These are phyloP conservation scores for Platyrinchus mystaceus DNA, from an alignment of 2,797 vertebrate genomes.

Conservation along the genomic window DNA sequence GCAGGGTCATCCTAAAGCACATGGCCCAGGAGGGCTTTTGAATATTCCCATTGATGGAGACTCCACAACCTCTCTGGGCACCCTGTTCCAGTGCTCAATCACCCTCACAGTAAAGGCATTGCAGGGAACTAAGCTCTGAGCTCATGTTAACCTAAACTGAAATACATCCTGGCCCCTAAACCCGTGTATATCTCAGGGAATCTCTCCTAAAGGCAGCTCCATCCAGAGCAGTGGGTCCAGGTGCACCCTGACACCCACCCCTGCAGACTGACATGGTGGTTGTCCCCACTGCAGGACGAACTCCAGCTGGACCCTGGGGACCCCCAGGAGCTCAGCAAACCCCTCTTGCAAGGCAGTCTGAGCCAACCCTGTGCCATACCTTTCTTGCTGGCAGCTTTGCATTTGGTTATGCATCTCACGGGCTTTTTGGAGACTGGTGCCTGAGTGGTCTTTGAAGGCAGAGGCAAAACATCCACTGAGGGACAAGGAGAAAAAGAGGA, in stretches of 20 bases:
- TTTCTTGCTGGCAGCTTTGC: not conserved
- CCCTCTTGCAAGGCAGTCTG: not conserved
- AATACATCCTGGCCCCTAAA: not conserved
- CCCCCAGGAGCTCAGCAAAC: not conserved
- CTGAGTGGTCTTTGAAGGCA: not conserved
- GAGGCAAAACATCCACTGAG: constrained; percentile 25
- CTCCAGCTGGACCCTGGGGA: not conserved
- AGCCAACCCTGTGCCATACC: not conserved
- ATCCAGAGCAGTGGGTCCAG: not conserved
- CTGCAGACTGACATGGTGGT: not conserved
- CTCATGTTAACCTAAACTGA: not conserved
- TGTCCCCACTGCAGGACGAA: not conserved
- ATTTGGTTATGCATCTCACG: rapidly evolving
- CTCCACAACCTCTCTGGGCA: not conserved
- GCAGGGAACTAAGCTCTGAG: not conserved
- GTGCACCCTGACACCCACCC: not conserved
- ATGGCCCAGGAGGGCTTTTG: not conserved
- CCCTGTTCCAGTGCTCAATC: not conserved
- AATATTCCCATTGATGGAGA: not conserved
- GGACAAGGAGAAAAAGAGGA: not conserved
- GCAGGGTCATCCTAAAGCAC: not conserved
- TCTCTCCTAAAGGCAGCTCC: not conserved
- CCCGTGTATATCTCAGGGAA: not conserved
- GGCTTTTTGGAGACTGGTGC: not conserved
- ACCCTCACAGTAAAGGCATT: not conserved